phyloP scores from a whole-genome alignment of 2,113 vertebrate species.

The Polyodon spathula region DNA sequence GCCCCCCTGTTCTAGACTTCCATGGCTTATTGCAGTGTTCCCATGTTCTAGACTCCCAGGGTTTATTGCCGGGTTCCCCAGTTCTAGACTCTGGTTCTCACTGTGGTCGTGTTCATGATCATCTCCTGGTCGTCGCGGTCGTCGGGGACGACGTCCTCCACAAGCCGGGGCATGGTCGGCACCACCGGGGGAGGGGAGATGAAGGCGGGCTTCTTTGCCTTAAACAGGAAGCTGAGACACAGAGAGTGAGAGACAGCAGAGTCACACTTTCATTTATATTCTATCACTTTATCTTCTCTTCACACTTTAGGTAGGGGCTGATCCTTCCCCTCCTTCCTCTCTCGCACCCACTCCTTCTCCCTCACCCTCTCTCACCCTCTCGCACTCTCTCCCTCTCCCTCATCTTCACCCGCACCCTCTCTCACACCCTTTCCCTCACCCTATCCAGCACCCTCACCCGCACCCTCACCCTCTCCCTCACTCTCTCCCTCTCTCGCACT shows the following conservation, averaged over 20 bases:
- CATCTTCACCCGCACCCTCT: not conserved
- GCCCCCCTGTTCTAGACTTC: no score
- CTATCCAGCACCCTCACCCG: not conserved
- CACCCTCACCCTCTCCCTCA: not conserved
- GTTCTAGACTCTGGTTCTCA: no score
- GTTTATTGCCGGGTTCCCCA: no score
- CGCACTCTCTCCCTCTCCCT: not conserved
- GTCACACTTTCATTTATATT: no score
- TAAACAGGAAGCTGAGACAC: conserved; percentile 83
- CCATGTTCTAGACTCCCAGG: no score
- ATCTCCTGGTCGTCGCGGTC: conserved; percentile 81
- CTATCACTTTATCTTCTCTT: not conserved
- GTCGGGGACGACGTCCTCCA: conserved; percentile 77
- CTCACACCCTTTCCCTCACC: no score
- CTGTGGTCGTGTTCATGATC: conserved; percentile 82
- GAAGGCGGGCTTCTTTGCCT: conserved; percentile 77
- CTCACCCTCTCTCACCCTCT: no score
- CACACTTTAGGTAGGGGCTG: no score
- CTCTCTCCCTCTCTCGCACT: no score
- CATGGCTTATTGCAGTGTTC: no score
- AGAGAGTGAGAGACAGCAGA: not conserved
- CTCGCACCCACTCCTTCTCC: no score
- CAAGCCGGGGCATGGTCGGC: conserved; percentile 67
- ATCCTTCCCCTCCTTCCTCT: no score
- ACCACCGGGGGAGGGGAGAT: conserved; percentile 65